Evolutionary conservation across 2,797 vertebrate species (phyloP).

Genomic region (Centroberyx gerrardi): DNA sequence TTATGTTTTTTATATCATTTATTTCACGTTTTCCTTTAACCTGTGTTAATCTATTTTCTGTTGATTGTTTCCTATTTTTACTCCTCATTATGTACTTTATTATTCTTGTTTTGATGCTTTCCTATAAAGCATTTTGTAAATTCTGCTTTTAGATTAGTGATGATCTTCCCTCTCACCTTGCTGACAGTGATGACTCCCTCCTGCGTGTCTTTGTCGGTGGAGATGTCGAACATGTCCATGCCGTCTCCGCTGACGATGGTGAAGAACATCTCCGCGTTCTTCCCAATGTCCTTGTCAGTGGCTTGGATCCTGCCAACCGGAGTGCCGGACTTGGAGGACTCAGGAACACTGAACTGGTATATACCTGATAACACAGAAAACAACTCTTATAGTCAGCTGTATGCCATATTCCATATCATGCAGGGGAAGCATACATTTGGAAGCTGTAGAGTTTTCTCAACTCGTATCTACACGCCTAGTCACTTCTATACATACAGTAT

Average conservation of each 20-base stretch:
- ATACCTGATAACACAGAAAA: constrained; percentile 81
- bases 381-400: not conserved
- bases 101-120: not conserved
- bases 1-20: not conserved
- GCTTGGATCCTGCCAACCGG: constrained; percentile 90
- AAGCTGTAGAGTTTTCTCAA: not conserved
- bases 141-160: not conserved
- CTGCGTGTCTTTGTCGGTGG: constrained; percentile 91
- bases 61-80: not conserved
- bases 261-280: constrained; percentile 93
- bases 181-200: constrained; percentile 92
- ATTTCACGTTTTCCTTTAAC: not conserved
- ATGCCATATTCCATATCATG: not conserved
- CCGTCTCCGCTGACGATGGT: constrained; percentile 92
- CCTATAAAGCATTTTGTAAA: not conserved
- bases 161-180: constrained; percentile 86
- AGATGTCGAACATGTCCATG: constrained; percentile 91
- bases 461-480: too few relatives aligned
- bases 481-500: too few relatives aligned
- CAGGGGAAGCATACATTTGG: too few relatives aligned
- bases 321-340: constrained; percentile 85
- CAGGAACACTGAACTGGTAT: constrained; percentile 91
- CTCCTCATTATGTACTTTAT: not conserved
- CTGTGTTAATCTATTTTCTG: too few relatives aligned
- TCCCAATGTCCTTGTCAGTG: constrained; percentile 90